These are phyloP conservation scores for Stenichneumon culpator DNA, from an alignment of 2,888 invertebrate genomes.

Conservation along the genomic window DNA sequence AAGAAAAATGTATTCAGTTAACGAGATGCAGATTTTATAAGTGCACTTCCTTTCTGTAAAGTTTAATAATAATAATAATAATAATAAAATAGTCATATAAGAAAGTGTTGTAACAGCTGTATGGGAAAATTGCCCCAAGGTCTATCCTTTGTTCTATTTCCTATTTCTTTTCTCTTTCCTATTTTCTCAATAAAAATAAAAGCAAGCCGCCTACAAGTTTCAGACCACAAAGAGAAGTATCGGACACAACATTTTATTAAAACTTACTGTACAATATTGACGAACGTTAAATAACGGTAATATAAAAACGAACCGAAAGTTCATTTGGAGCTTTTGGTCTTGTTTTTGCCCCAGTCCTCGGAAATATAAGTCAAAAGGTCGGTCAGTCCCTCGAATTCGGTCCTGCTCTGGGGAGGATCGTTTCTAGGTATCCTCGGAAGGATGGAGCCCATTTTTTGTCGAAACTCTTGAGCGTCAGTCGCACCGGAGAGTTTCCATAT, in stretches of 20 bases:
- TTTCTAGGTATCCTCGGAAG: slow-evolving; percentile 93
- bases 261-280: slow-evolving; percentile 40
- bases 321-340: slow-evolving; percentile 55
- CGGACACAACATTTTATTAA: slow-evolving; percentile 41
- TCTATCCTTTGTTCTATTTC: no score
- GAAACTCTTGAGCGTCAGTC: slow-evolving; percentile 93
- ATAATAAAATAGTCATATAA: no score
- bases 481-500: slow-evolving; percentile 97
- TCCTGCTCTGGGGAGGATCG: slow-evolving; percentile 92
- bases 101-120: no score
- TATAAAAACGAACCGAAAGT: slow-evolving; percentile 34
- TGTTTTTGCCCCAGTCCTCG: slow-evolving; percentile 80
- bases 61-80: no score
- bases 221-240: no score
- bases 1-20: no score
- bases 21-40: no score
- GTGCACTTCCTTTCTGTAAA: no score
- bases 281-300: slow-evolving; percentile 8
- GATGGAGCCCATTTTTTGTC: slow-evolving; percentile 91
- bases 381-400: slow-evolving; percentile 94
- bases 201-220: no score
- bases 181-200: no score
- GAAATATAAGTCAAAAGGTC: slow-evolving; percentile 92
- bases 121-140: no score
- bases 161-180: no score